Evolutionary conservation across 2,888 invertebrate genomes (phyloP).

Genomic region (Leptopilina syphax): DNA sequence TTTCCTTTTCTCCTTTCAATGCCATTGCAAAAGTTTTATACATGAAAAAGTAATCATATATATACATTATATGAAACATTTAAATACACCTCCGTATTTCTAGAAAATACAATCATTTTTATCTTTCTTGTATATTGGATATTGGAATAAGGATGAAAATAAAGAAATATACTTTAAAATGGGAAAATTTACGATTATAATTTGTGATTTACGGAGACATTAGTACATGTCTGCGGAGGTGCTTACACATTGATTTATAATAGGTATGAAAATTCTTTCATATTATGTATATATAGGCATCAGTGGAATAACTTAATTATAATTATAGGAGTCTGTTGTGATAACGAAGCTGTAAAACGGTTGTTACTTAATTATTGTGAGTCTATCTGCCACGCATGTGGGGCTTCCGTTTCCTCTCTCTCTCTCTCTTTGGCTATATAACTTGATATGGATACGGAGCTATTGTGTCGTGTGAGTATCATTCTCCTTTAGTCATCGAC

Average conservation of each 20-base stretch:
- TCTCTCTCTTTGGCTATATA: conserved; percentile 53
- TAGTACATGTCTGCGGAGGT: conserved; percentile 33
- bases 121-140: not conserved
- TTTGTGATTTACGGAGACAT: conserved; percentile 28
- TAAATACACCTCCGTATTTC: conserved; percentile 5
- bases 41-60: not conserved
- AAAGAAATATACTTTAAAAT: conserved; percentile 19
- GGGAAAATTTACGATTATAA: conserved; percentile 19
- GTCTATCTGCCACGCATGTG: conserved; percentile 55
- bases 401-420: conserved; percentile 61
- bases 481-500: conserved; percentile 56
- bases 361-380: conserved; percentile 56
- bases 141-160: not conserved
- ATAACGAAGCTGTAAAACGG: conserved; percentile 58
- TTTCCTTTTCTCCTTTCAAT: conserved; percentile 11
- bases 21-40: not conserved
- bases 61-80: conserved; percentile 2
- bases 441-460: conserved; percentile 56
- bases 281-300: not conserved
- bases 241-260: conserved; percentile 40
- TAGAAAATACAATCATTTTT: not conserved
- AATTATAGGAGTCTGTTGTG: conserved; percentile 38
- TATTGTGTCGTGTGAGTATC: conserved; percentile 54
- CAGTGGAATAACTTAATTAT: conserved; percentile 38
- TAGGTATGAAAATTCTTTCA: conserved; percentile 37